These are phyloP conservation scores for Mobula birostris DNA, from an alignment of 2,113 vertebrate species.

Conservation along the genomic window DNA sequence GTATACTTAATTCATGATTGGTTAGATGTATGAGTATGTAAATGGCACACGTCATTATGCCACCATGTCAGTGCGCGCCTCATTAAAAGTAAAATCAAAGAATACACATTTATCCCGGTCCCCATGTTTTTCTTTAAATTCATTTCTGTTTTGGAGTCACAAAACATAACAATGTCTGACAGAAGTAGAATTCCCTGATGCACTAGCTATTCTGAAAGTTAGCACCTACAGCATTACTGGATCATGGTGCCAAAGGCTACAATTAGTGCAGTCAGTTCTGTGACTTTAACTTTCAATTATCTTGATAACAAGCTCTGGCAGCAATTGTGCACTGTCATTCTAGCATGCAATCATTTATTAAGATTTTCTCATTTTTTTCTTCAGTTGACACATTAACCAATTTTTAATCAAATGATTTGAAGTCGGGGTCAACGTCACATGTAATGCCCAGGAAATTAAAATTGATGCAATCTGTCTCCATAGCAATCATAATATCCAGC, in stretches of 20 bases:
- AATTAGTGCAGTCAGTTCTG: background rate
- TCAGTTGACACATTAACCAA: background rate
- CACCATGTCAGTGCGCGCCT: no score
- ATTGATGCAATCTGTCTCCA: no score
- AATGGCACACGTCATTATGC: no score
- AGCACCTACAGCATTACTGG: background rate
- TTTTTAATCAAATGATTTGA: background rate
- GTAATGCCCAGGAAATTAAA: no score
- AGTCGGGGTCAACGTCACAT: background rate
- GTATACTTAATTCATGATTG: no score
- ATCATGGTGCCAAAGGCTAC: background rate
- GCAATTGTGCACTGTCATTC: background rate
- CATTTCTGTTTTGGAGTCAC: no score
- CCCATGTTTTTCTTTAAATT: no score
- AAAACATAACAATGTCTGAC: background rate
- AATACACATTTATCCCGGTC: no score
- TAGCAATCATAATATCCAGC: no score
- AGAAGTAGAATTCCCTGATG: background rate
- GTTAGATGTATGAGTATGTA: no score
- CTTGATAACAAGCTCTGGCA: background rate
- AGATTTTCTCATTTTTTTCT: background rate
- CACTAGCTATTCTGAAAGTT: background rate
- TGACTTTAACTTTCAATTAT: background rate
- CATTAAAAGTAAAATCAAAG: no score
- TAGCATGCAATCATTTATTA: background rate